phyloP scores from a whole-genome alignment of 2,888 invertebrate genomes.

The Macrostomum cliftonense region DNA sequence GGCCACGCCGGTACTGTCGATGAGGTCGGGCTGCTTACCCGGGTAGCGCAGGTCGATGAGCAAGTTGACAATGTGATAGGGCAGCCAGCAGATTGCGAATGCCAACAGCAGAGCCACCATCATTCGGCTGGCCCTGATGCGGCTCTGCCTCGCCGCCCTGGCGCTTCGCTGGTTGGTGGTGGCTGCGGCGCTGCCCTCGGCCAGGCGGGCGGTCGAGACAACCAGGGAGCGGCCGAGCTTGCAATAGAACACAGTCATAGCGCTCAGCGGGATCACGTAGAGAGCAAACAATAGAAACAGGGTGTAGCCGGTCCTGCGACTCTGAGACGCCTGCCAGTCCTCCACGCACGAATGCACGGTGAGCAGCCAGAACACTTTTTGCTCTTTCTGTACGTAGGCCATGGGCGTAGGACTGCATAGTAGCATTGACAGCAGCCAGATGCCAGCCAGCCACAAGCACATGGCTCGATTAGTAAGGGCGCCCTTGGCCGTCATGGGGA shows the following conservation, averaged over 20 bases:
- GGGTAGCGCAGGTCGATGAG: conserved; percentile 4
- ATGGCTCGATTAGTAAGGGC: conserved; percentile 13
- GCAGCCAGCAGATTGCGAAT: conserved; percentile 8
- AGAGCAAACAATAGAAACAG: conserved; percentile 16
- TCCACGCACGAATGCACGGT: conserved; percentile 12
- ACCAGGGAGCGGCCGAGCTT: conserved; percentile 36
- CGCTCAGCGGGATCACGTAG: conserved; percentile 24
- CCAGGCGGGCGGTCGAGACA: conserved; percentile 34
- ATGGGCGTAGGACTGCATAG: conserved; percentile 10
- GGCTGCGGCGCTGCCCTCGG: conserved; percentile 18
- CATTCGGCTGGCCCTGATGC: conserved; percentile 1
- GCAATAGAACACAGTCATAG: conserved; percentile 49
- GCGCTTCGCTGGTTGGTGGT: background rate
- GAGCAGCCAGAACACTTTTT: background rate
- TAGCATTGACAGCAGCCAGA: conserved; percentile 11
- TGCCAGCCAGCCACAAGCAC: conserved; percentile 1
- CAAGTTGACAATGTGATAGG: conserved; percentile 7
- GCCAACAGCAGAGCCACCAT: conserved; percentile 2
- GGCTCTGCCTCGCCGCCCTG: conserved; percentile 12
- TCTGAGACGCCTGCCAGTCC: conserved; percentile 5
- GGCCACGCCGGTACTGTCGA: no score
- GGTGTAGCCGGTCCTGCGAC: conserved; percentile 5
- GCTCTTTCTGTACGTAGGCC: conserved; percentile 5
- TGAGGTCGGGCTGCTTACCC: no score
- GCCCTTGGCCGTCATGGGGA: conserved; percentile 37